Evolutionary conservation across 2,888 invertebrate species (phyloP).

Genomic region (Tenthredo amoena): DNA sequence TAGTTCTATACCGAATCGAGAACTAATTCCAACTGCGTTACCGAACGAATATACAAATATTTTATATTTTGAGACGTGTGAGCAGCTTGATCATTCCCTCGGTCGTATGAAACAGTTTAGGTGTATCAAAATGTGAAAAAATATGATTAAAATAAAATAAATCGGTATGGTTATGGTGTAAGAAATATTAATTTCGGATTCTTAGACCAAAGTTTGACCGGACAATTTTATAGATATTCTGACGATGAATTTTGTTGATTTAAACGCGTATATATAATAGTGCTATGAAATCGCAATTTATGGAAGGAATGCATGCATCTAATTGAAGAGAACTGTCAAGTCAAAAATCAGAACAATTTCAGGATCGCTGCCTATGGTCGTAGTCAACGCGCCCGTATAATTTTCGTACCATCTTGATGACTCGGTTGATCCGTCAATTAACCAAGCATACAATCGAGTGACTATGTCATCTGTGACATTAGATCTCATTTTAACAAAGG

Average conservation of each 20-base stretch:
- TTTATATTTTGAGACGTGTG: not conserved
- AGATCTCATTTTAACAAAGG: not conserved
- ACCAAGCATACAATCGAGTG: not conserved
- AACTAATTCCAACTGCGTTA: not conserved
- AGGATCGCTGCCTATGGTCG: not conserved
- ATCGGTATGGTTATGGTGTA: not conserved
- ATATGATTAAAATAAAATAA: not conserved
- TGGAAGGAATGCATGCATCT: no score
- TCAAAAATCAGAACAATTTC: not conserved
- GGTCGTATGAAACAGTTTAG: not conserved
- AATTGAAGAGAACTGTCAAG: no score
- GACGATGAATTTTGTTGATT: no score
- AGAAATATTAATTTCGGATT: not conserved
- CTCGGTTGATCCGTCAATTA: not conserved
- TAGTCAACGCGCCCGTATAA: not conserved
- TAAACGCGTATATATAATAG: no score
- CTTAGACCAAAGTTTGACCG: no score
- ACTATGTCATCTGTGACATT: constrained; percentile 1
- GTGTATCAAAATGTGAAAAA: not conserved
- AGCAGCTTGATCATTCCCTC: not conserved
- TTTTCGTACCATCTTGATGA: not conserved
- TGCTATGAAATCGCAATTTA: no score
- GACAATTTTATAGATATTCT: no score
- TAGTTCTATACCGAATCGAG: not conserved
- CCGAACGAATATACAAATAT: not conserved